phyloP scores from a whole-genome alignment of 2,888 invertebrate species.

The Orchesella flavescens region DNA sequence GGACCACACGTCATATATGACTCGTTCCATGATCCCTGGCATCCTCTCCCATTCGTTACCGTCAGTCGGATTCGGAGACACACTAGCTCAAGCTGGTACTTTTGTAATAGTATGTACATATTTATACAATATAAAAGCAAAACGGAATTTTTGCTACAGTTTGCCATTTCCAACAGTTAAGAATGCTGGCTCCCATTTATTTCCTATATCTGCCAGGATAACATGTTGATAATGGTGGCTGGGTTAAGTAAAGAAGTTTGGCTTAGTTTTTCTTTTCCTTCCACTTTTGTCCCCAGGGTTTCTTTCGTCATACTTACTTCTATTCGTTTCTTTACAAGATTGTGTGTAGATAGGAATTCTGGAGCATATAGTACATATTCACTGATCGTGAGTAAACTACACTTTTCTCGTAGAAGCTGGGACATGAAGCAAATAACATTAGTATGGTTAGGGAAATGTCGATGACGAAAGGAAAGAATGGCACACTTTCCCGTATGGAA shows the following conservation, averaged over 20 bases:
- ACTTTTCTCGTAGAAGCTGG: too few species aligned
- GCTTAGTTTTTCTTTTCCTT: slow-evolving; percentile 3
- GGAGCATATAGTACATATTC: too few species aligned
- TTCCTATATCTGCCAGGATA: too few species aligned
- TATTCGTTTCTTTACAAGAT: too few species aligned
- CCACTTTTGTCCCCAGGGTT: not conserved
- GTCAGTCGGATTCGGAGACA: slow-evolving; percentile 10
- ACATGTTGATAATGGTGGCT: too few species aligned
- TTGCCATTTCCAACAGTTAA: slow-evolving; percentile 1
- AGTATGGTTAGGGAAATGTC: not conserved
- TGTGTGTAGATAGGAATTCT: too few species aligned
- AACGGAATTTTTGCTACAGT: not conserved
- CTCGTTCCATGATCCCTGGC: slow-evolving; percentile 17
- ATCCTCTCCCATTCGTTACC: slow-evolving; percentile 29
- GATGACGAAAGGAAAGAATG: slow-evolving; percentile 1
- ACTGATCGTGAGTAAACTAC: too few species aligned
- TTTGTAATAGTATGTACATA: too few species aligned
- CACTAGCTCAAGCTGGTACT: not conserved
- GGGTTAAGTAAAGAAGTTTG: slow-evolving; percentile 1
- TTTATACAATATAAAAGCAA: not conserved
- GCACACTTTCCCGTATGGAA: slow-evolving; percentile 1
- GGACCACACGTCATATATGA: slow-evolving; percentile 17
- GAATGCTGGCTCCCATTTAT: not conserved
- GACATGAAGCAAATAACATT: too few species aligned
- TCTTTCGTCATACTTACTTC: not conserved